Base-by-base conservation (phyloP, 2,888 invertebrate genomes). In the Epinotia bilunana region DNA sequence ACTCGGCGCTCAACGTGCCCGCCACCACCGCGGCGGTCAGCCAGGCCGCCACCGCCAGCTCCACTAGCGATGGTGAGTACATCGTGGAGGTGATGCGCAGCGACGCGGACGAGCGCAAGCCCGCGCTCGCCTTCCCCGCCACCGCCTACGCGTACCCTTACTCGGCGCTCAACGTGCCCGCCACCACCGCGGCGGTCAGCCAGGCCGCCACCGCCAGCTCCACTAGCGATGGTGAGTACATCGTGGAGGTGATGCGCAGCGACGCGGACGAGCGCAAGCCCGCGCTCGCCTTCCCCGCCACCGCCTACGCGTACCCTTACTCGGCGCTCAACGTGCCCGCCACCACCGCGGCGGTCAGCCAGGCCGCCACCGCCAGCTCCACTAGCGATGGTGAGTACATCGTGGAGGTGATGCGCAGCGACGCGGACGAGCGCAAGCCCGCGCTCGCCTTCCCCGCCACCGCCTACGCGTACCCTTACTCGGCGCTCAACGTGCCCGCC, bases 81-180 rank as follows among this genome's bases (percentile, higher is more conserved):
- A 99, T 99, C 82, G 98, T 97, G 64, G 98, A 98, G 91, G 98
- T 97, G 77, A 98, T 99, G 97, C 95, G 98, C 75, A 97, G 97
- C 43, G 97, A 97, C 87, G 97, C 96, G 78, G 98, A 98, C 87
- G 97, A 97, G 80, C 86, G 90, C 72, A 84, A 73, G 61, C 73
- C 77, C 13, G 78, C 83, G 28, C 78, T 87, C 16, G 84, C 89
- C n/a, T 88, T 90, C 84, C 90, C 93, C 60, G 84, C 95, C 73
- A 91, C 95, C 67, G 95, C 95, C 1, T 96, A 96, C 85, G 94
- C 96, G 0, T 97, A 96, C 90, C 96, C 96, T 0, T 97, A 95
- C 86, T 95, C 95, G 74, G 96, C 96, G 73, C 92, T 96, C 81
- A 95, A 95, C 80, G 95, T 95, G 62, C 87, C 93, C 74, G 87